Evolutionary conservation across 1,140 invertebrate species (phyloP), one percentile per base, ranked within the genome.

Genomic region (Drosophila repletoides): DNA sequence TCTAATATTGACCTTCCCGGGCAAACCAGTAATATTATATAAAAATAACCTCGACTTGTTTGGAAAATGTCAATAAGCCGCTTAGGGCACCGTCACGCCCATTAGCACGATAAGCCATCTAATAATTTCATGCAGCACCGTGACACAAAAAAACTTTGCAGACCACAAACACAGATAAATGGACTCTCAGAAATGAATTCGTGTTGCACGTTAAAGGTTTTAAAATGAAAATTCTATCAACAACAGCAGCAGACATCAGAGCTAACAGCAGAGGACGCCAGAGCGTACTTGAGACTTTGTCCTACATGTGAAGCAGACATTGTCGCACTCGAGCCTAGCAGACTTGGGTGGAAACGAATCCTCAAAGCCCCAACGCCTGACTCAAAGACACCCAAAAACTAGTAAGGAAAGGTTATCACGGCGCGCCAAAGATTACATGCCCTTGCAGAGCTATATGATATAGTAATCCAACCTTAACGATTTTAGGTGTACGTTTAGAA

Each of bases 141-240:
- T 72, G 56, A 68, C 64, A 63, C 49, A 41, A 55, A 55, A 61
- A 58, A 29, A 64, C 5, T 10, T 34, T n/a, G 31, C 33, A 49
- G 31, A 49, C 24, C 33, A 55, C 36, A 53, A 26, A 22, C 28
- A 29, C 38, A 49, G 9, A 19, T 3, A 48, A 21, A 21, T 59
- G 66, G 49, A 38, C 76, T 80, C 71, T 76, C 67, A 65, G 65
- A 65, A 73, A 38, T 77, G 58, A 73, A 76, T 67, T 84, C 79
- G 70, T 77, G 79, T 74, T 51, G 76, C 79, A 83, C 79, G 79
- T 84, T 79, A 74, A 83, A 73, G 55, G 64, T 70, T 80, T 83
- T 67, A 79, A 74, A 83, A 83, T 73, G 79, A 83, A 83, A 83
- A 83, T 83, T 83, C 79, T 83, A 84, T 83, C 79, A 83, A 48